Base-by-base conservation (phyloP, 2,113 vertebrate species). In the Ammospiza nelsoni region DNA sequence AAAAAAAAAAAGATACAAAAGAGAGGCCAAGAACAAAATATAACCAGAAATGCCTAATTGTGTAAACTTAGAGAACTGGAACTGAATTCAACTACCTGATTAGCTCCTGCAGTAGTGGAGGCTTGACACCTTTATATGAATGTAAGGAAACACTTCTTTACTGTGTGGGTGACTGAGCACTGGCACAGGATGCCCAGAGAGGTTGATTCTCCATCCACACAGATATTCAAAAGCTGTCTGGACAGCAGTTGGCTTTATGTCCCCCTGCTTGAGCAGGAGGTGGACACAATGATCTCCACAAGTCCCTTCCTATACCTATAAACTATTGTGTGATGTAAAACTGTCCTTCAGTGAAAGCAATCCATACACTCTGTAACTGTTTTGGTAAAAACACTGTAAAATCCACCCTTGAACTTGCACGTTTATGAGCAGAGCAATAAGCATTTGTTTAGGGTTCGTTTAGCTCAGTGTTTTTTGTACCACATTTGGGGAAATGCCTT, bases 141-240 rank as follows among this genome's bases (percentile, higher is more conserved):
- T 22, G 21, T 44, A 54, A 44, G 27, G 29, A 57, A 91, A 75
- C 19, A 14, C 3, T 41, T 62, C 13, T 77, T 82, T 52, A 62
- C 14, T 0, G 0, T 33, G 52, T 52, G 24, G 31, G 31, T 57
- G 72, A 85, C 31, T 0, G 0, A 93, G 52, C 48, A 55, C 28
- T 31, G 20, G 55, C 41, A 84, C 19, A 59, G 44, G 21, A 7
- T 84, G 33, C 9, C 17, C 43, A 48, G 23, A 46, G 41, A 67
- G 11, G 11, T 5, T 35, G n/a, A 68, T 6, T 44, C 39, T 63
- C 39, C 23, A 51, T 41, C 39, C 69, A 49, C 19, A 51, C 9
- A 78, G 20, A 85, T 39, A 66, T 3, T 33, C 51, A 74, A 85
- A 69, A 92, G 35, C 41, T 2, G 0, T 16, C 68, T 11, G 9